These are phyloP conservation scores for Drosophila mimica DNA, from an alignment of 2,888 invertebrate species.

Conservation along the genomic window DNA sequence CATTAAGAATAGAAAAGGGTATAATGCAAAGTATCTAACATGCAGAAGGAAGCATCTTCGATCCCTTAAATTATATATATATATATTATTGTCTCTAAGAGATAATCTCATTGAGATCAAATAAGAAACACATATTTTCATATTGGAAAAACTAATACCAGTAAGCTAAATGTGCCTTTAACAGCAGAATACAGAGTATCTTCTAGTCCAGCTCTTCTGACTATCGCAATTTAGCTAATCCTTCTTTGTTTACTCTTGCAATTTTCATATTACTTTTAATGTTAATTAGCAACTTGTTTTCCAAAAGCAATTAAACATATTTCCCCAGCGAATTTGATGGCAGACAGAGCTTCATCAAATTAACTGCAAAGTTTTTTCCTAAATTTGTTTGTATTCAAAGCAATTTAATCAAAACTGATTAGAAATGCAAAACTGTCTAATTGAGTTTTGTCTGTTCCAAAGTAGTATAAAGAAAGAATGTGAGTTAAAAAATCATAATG, in stretches of 20 bases:
- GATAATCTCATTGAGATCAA: too few relatives aligned
- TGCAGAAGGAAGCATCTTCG: too few relatives aligned
- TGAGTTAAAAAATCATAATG: background rate
- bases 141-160: background rate
- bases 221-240: background rate
- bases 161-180: background rate
- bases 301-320: slow-evolving; percentile 6
- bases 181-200: background rate
- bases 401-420: slow-evolving; percentile 18
- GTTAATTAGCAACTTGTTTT: background rate
- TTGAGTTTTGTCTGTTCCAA: background rate
- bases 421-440: background rate
- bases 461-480: too few relatives aligned
- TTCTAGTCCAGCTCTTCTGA: background rate
- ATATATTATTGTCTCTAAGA: too few relatives aligned
- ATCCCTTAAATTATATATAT: too few relatives aligned
- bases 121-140: background rate
- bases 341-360: slow-evolving; percentile 16
- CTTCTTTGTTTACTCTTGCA: background rate
- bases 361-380: background rate
- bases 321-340: slow-evolving; percentile 1
- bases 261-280: background rate
- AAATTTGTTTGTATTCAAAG: background rate
- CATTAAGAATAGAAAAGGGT: too few relatives aligned
- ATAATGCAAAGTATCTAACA: too few relatives aligned